Evolutionary conservation across 2,888 invertebrate genomes (phyloP).

Genomic region (Mycalesis mineus): DNA sequence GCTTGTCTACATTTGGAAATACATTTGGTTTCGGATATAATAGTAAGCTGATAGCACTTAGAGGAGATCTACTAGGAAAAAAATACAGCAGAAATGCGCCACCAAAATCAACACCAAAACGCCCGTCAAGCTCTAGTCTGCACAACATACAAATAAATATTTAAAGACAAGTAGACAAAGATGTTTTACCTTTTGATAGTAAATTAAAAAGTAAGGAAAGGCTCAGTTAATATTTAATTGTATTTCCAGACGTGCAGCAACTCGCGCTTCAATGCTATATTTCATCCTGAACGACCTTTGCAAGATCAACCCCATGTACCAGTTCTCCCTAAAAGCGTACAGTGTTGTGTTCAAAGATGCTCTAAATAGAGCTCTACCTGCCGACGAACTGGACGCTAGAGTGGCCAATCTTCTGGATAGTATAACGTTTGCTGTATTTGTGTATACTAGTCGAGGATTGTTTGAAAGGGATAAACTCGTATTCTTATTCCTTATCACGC

Average conservation of each 20-base stretch:
- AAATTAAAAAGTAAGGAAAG: no score
- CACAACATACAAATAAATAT: no score
- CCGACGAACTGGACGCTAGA: slow-evolving; percentile 84
- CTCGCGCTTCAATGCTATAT: slow-evolving; percentile 92
- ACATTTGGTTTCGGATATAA: no score
- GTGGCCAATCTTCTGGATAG: slow-evolving; percentile 89
- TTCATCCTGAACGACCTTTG: slow-evolving; percentile 95
- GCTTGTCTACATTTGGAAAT: no score
- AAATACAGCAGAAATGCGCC: no score
- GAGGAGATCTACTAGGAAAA: no score
- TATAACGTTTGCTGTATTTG: slow-evolving; percentile 90
- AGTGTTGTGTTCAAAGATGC: slow-evolving; percentile 94
- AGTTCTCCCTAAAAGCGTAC: slow-evolving; percentile 96
- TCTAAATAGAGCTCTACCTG: slow-evolving; percentile 81
- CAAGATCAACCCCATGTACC: slow-evolving; percentile 96
- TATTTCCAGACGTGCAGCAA: slow-evolving; percentile 84
- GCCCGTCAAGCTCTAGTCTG: no score
- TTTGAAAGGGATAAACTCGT: slow-evolving; percentile 95
- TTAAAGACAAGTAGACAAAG: no score
- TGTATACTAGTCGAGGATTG: slow-evolving; percentile 92
- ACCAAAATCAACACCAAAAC: no score
- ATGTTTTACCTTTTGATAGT: no score
- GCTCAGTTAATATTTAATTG: no score
- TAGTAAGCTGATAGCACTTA: no score
- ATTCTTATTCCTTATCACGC: slow-evolving; percentile 90